phyloP scores from a whole-genome alignment of 1,140 invertebrate species.

The Bicyclus anynana region DNA sequence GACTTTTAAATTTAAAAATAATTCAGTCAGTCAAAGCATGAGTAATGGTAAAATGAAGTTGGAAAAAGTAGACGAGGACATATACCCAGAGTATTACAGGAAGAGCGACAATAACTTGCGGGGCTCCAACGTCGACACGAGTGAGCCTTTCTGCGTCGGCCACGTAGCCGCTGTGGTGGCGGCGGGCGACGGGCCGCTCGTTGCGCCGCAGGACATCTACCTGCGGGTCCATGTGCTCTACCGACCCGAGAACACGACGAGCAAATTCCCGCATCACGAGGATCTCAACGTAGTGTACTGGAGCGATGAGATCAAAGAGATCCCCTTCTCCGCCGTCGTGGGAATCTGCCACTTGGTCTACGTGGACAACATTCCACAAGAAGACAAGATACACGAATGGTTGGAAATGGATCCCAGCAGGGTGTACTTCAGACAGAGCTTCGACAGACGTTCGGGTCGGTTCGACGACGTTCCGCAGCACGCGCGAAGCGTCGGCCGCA shows the following conservation, averaged over 20 bases:
- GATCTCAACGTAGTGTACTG: constrained; percentile 89
- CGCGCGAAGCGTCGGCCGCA: constrained; percentile 79
- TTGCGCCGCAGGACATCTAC: constrained; percentile 79
- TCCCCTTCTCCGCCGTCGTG: constrained; percentile 61
- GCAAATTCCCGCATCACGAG: constrained; percentile 78
- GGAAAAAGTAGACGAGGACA: constrained; percentile 82
- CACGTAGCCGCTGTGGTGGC: constrained; percentile 80
- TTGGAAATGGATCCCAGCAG: constrained; percentile 80
- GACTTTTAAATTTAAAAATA: constrained; percentile 81
- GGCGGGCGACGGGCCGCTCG: constrained; percentile 70
- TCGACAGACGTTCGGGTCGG: constrained; percentile 78
- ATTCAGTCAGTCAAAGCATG: constrained; percentile 29
- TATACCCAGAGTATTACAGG: constrained; percentile 88
- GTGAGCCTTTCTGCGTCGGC: constrained; percentile 87
- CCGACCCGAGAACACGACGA: constrained; percentile 87
- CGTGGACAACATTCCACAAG: constrained; percentile 58
- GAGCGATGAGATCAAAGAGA: constrained; percentile 83
- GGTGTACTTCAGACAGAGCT: constrained; percentile 88
- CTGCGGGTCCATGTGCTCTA: constrained; percentile 85
- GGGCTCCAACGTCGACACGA: constrained; percentile 85
- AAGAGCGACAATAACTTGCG: constrained; percentile 83
- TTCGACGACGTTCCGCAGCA: constrained; percentile 81
- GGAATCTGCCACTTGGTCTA: constrained; percentile 61
- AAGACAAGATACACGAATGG: constrained; percentile 79
- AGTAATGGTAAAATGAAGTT: constrained; percentile 54